Evolutionary conservation across 2,797 vertebrate species (phyloP).

Genomic region (Nasua narica): DNA sequence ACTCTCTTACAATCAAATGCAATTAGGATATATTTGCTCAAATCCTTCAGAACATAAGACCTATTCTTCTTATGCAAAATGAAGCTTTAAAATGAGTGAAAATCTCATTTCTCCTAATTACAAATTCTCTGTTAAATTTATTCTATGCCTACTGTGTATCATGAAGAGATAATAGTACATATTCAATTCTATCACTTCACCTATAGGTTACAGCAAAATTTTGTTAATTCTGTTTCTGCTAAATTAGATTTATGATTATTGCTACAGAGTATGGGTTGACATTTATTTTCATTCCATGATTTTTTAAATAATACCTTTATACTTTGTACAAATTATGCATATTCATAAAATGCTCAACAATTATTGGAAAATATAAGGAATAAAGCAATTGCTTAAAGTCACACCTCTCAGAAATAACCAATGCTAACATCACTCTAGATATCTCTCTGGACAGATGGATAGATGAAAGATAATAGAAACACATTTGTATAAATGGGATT

Average conservation of each 20-base stretch:
- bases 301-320: neutral
- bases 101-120: slow-evolving; percentile 9
- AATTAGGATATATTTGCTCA: slow-evolving; percentile 18
- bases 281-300: slow-evolving; percentile 7
- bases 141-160: slow-evolving; percentile 17
- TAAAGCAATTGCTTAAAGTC: slow-evolving; percentile 25
- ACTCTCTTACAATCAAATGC: neutral
- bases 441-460: neutral
- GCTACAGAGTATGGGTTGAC: neutral
- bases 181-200: neutral
- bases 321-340: slow-evolving; percentile 8
- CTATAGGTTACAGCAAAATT: neutral
- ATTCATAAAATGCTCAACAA: slow-evolving; percentile 46
- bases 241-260: slow-evolving; percentile 33
- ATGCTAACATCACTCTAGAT: neutral
- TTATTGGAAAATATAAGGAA: slow-evolving; percentile 36
- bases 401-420: neutral
- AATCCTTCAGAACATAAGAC: neutral
- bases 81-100: slow-evolving; percentile 43
- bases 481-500: neutral
- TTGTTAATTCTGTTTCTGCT: slow-evolving; percentile 30
- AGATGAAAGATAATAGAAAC: neutral
- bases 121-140: slow-evolving; percentile 44
- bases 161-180: neutral
- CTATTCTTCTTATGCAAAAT: slow-evolving; percentile 37